phyloP scores from a whole-genome alignment of 1,140 invertebrate genomes.

The Hypsibius dujardini region DNA sequence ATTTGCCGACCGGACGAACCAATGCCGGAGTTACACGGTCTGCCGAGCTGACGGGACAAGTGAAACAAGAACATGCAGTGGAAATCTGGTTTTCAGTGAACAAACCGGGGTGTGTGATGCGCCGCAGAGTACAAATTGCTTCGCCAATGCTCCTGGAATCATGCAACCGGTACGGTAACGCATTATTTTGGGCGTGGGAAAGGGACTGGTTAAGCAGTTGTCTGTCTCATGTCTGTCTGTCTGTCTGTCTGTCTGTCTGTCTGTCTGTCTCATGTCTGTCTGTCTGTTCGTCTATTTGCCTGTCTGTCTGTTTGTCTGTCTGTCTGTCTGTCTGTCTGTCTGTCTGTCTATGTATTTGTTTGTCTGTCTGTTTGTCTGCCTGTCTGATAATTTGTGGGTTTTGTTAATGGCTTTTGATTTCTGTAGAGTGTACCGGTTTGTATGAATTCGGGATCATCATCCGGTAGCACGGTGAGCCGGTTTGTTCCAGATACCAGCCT shows the following conservation, averaged over 20 bases:
- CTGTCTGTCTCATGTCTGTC: too few species aligned
- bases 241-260: too few species aligned
- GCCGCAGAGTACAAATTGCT: background rate
- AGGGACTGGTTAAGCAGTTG: too few species aligned
- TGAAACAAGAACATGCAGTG: background rate
- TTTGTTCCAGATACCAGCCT: background rate
- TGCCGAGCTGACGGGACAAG: background rate
- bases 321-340: too few species aligned
- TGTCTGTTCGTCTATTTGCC: too few species aligned
- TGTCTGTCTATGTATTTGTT: background rate
- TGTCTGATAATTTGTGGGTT: too few species aligned
- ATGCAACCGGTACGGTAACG: background rate
- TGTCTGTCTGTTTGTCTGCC: background rate
- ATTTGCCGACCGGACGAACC: background rate
- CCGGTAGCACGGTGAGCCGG: background rate
- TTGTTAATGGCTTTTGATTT: background rate
- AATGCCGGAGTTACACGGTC: background rate
- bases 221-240: too few species aligned
- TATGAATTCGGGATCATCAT: background rate
- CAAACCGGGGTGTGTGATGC: background rate
- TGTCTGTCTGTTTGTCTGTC: too few species aligned
- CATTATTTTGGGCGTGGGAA: background rate
- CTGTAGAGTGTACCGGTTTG: conserved; percentile 1
- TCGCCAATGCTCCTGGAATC: conserved; percentile 2
- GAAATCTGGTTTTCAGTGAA: background rate